phyloP scores from a whole-genome alignment of 2,888 invertebrate genomes.

The Drosophila birchii region DNA sequence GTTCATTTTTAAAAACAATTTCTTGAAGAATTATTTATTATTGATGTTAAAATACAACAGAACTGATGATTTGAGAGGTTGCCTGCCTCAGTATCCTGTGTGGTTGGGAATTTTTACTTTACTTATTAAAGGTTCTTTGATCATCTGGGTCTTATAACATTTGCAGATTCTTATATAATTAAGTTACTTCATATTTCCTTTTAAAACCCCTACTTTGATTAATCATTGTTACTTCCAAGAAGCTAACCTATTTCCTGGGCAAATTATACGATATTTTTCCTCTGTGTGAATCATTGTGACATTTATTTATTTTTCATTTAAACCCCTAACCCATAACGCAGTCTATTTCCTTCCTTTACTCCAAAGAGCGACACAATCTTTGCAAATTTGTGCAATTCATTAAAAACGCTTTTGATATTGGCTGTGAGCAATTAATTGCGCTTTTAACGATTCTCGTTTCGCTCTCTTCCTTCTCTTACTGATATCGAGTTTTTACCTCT shows the following conservation, averaged over 20 bases:
- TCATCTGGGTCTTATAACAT: no score
- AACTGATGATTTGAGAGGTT: no score
- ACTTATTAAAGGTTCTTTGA: neutral
- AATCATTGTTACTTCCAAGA: constrained; percentile 13
- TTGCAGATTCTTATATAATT: no score
- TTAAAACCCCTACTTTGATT: neutral
- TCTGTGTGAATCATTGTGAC: constrained; percentile 20
- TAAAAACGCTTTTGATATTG: constrained; percentile 75
- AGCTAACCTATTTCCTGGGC: constrained; percentile 19
- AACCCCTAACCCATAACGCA: constrained; percentile 25
- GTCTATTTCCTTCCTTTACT: constrained; percentile 53
- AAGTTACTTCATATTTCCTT: neutral
- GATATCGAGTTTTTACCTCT: constrained; percentile 15
- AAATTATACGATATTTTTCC: neutral
- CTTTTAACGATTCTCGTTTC: constrained; percentile 62
- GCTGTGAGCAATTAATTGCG: constrained; percentile 68
- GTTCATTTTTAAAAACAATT: neutral
- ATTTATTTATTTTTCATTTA: constrained; percentile 14
- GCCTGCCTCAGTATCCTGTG: neutral
- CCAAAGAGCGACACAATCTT: constrained; percentile 61
- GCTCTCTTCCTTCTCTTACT: constrained; percentile 11
- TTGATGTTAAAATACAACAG: no score
- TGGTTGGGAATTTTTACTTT: neutral
- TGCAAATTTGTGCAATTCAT: constrained; percentile 75
- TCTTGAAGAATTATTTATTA: no score